Percentiles rank a stretch among this genome's conserved stretches.
phyloP scores from a whole-genome alignment of 2,888 invertebrate genomes.

The Acleris emargana region DNA sequence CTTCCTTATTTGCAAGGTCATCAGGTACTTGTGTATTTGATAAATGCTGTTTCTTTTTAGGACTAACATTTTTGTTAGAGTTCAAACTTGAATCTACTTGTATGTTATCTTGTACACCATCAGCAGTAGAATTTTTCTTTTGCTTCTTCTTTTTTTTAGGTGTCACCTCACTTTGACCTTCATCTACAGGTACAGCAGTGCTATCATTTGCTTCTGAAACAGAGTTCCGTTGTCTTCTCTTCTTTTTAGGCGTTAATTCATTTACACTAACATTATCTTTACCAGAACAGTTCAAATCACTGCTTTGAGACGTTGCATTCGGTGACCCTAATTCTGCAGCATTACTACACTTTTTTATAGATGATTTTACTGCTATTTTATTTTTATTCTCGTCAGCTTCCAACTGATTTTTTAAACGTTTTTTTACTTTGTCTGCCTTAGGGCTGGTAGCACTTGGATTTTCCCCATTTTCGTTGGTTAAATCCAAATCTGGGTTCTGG shows the following conservation, averaged over 20 bases:
- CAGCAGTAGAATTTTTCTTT: slow-evolving; percentile 33
- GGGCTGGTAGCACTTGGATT: slow-evolving; percentile 52
- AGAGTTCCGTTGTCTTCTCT: slow-evolving; percentile 26
- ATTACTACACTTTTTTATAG: slow-evolving; percentile 42
- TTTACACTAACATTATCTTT: slow-evolving; percentile 15
- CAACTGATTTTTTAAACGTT: slow-evolving; percentile 66
- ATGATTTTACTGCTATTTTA: slow-evolving; percentile 44
- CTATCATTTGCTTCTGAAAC: slow-evolving; percentile 12
- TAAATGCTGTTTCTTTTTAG: slow-evolving; percentile 25
- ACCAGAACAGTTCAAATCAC: neutral
- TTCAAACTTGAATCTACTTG: neutral
- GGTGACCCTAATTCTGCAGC: slow-evolving; percentile 21
- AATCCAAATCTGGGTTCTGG: slow-evolving; percentile 66
- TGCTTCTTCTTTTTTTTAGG: slow-evolving; percentile 35
- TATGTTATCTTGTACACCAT: slow-evolving; percentile 9
- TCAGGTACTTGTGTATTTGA: neutral
- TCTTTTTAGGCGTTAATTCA: slow-evolving; percentile 26
- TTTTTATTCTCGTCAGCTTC: slow-evolving; percentile 46
- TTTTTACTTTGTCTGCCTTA: slow-evolving; percentile 73
- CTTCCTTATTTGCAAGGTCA: neutral
- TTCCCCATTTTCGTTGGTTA: slow-evolving; percentile 55
- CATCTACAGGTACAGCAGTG: slow-evolving; percentile 3
- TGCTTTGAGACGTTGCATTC: slow-evolving; percentile 24
- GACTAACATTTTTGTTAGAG: neutral
- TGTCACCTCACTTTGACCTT: slow-evolving; percentile 6